These are phyloP conservation scores for Branchipolynoe longqiensis DNA, from an alignment of 2,888 invertebrate genomes.

Conservation along the genomic window DNA sequence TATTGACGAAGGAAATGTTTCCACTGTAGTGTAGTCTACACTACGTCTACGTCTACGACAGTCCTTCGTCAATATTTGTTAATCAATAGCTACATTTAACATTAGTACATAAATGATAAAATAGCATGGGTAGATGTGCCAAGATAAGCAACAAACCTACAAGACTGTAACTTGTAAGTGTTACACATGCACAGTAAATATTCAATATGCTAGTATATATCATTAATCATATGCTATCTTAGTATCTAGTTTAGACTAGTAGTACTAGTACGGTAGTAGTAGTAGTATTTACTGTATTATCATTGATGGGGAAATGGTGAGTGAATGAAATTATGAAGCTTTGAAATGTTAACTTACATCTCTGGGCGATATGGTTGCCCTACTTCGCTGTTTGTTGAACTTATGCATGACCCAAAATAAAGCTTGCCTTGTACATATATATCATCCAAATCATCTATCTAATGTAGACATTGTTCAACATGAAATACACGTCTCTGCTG, in stretches of 20 bases:
- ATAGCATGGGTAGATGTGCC: too few relatives aligned
- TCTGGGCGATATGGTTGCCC: slow-evolving; percentile 56
- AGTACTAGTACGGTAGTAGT: too few relatives aligned
- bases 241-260: too few relatives aligned
- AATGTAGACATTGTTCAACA: neutral
- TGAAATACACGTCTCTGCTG: neutral
- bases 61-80: neutral
- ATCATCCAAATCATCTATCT: neutral
- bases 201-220: neutral
- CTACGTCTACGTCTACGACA: too few relatives aligned
- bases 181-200: too few relatives aligned
- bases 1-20: too few relatives aligned
- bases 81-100: neutral
- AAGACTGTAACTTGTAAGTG: too few relatives aligned
- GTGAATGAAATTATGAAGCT: neutral
- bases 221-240: too few relatives aligned
- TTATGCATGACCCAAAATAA: slow-evolving; percentile 41
- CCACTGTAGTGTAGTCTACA: too few relatives aligned
- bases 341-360: slow-evolving; percentile 48
- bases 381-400: slow-evolving; percentile 57
- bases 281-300: too few relatives aligned
- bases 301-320: neutral
- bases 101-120: neutral
- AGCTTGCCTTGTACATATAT: neutral
- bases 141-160: too few relatives aligned